Percentiles rank a stretch among this genome's conserved stretches.
These are phyloP conservation scores for Parauchenoglanis punctatus DNA, from an alignment of 2,797 vertebrate species.

Conservation along the genomic window DNA sequence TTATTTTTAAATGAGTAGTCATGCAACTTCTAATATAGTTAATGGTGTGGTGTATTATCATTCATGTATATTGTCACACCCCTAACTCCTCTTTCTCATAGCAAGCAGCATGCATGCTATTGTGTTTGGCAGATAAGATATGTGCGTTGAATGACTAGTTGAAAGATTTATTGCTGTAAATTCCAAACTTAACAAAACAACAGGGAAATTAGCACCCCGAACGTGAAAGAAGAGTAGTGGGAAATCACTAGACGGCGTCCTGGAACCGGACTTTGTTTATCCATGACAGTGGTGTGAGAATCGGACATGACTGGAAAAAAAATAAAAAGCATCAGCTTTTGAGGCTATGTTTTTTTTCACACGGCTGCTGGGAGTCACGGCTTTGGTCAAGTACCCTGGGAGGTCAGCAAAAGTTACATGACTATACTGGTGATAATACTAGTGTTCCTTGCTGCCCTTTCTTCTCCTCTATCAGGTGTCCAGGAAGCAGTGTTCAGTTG, in stretches of 20 bases:
- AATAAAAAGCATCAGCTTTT: not conserved
- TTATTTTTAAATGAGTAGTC: not conserved
- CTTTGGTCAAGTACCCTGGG: slow-evolving; percentile 25
- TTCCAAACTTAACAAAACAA: slow-evolving; percentile 26
- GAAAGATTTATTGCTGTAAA: slow-evolving; percentile 32
- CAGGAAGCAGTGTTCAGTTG: slow-evolving; percentile 74
- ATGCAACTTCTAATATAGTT: not conserved
- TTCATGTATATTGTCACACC: not conserved
- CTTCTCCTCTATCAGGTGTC: slow-evolving; percentile 61
- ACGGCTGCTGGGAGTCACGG: slow-evolving; percentile 3
- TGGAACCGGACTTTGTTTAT: slow-evolving; percentile 43
- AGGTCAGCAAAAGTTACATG: slow-evolving; percentile 5
- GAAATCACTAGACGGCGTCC: slow-evolving; percentile 33
- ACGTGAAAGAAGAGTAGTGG: slow-evolving; percentile 3
- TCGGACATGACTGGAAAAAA: not conserved
- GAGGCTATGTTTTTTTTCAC: slow-evolving; percentile 21
- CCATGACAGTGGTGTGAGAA: slow-evolving; percentile 56
- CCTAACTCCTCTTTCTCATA: slow-evolving; percentile 45
- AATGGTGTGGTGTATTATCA: not conserved
- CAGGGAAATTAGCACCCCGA: slow-evolving; percentile 3
- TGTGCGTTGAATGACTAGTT: not conserved
- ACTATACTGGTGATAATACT: not conserved
- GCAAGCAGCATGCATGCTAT: slow-evolving; percentile 22
- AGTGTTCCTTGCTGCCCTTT: slow-evolving; percentile 13
- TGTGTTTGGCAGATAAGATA: slow-evolving; percentile 15